Conservation (phyloP, 2,888 invertebrate genomes). For the Crepidodera aurea region DNA sequence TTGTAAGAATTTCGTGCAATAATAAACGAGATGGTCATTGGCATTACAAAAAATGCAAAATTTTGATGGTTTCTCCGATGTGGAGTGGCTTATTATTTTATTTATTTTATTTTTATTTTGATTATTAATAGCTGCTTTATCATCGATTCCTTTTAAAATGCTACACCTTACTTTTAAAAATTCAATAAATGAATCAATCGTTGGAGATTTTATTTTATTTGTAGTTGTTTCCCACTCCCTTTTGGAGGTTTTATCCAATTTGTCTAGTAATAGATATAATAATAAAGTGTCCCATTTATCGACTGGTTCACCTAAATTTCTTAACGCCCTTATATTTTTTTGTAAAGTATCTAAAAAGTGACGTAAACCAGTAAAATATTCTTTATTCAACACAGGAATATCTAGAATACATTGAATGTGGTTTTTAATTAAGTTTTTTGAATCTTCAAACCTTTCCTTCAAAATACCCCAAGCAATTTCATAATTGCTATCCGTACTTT, state of each 20-base stretch:
- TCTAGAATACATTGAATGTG: too few relatives aligned
- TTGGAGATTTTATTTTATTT: slow-evolving; percentile 8
- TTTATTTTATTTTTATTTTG: background rate
- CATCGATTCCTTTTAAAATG: background rate
- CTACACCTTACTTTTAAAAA: slow-evolving; percentile 11
- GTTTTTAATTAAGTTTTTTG: too few relatives aligned
- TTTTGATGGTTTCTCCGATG: background rate
- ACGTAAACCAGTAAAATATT: slow-evolving; percentile 4
- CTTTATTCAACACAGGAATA: too few relatives aligned
- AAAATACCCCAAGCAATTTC: too few relatives aligned
- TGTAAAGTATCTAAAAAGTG: background rate
- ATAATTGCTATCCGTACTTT: too few relatives aligned
- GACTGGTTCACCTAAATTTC: slow-evolving; percentile 5
- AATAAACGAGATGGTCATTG: slow-evolving; percentile 1
- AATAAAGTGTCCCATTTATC: slow-evolving; percentile 9
- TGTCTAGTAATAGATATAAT: slow-evolving; percentile 10
- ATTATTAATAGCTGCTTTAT: background rate
- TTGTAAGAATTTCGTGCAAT: background rate
- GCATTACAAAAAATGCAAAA: slow-evolving; percentile 5
- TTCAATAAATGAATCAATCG: slow-evolving; percentile 5
- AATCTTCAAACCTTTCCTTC: too few relatives aligned
- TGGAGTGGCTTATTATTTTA: background rate
- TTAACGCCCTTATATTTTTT: slow-evolving; percentile 5
- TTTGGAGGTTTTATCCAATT: background rate
- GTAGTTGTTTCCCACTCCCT: slow-evolving; percentile 12